Conservation (phyloP, 2,797 vertebrate species). For the Rhabdomys pumilio region DNA sequence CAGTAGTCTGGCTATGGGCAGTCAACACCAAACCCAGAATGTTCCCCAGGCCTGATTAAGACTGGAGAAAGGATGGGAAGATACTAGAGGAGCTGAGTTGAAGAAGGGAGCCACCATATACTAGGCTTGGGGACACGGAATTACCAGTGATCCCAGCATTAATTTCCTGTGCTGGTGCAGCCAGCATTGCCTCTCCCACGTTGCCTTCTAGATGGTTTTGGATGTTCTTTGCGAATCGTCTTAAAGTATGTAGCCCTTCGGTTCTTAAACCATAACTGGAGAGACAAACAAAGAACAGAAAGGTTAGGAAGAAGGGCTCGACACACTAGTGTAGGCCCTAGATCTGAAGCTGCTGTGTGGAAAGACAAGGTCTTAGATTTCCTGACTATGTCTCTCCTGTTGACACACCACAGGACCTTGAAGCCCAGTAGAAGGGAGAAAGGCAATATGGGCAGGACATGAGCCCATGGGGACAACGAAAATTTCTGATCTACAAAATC, state of each 20-base stretch:
- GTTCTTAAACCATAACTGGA: background rate
- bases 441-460: background rate
- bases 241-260: background rate
- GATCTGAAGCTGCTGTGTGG: background rate
- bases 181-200: background rate
- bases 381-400: background rate
- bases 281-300: background rate
- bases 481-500: too few species aligned
- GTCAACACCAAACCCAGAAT: background rate
- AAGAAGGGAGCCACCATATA: background rate
- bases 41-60: background rate
- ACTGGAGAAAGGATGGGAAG: background rate
- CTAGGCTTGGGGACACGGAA: background rate
- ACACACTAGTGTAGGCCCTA: background rate
- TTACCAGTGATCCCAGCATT: background rate
- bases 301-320: accelerated
- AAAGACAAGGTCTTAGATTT: background rate
- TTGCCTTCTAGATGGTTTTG: accelerated
- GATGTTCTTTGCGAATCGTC: background rate
- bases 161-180: background rate
- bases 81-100: background rate
- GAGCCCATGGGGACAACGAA: background rate
- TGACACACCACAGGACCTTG: background rate
- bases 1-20: background rate
- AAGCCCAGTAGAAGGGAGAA: background rate